phyloP scores from a whole-genome alignment of 2,113 vertebrate genomes.

The Elanoides forficatus region DNA sequence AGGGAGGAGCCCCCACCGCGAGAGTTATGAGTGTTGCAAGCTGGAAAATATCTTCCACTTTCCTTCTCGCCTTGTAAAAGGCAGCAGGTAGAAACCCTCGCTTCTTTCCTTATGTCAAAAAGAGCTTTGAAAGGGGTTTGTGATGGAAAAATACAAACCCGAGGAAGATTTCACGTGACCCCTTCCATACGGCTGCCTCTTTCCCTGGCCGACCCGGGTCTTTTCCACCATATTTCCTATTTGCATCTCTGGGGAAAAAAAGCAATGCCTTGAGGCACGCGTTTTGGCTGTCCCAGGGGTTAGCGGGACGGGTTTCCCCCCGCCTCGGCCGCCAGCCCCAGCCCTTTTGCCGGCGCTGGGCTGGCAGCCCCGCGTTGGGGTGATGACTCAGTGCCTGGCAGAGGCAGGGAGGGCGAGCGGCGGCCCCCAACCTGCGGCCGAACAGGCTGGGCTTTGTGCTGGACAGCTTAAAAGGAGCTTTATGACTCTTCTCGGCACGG shows the following conservation, averaged over 20 bases:
- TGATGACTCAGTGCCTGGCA: conserved; percentile 64
- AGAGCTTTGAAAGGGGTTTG: neutral
- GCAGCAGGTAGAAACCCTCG: neutral
- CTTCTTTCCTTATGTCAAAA: neutral
- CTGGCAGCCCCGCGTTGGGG: neutral
- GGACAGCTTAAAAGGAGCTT: conserved; percentile 45
- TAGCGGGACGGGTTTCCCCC: neutral
- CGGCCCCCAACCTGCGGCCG: neutral
- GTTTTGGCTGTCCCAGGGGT: neutral
- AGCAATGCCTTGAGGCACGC: neutral
- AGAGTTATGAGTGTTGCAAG: neutral
- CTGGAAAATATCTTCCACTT: neutral
- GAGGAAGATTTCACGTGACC: accelerated
- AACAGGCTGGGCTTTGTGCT: conserved; percentile 73
- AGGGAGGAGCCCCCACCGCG: neutral
- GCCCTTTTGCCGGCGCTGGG: neutral
- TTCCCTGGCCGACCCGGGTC: neutral
- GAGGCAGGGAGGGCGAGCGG: conserved; percentile 58
- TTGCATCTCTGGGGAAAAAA: neutral
- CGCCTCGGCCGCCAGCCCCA: neutral
- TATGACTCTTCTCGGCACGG: conserved; percentile 26
- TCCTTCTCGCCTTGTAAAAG: neutral
- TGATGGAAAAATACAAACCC: neutral
- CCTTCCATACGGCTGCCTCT: neutral
- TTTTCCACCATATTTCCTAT: neutral